Evolutionary conservation across 1,140 invertebrate species (phyloP).

Genomic region (Drosophila dunni): DNA sequence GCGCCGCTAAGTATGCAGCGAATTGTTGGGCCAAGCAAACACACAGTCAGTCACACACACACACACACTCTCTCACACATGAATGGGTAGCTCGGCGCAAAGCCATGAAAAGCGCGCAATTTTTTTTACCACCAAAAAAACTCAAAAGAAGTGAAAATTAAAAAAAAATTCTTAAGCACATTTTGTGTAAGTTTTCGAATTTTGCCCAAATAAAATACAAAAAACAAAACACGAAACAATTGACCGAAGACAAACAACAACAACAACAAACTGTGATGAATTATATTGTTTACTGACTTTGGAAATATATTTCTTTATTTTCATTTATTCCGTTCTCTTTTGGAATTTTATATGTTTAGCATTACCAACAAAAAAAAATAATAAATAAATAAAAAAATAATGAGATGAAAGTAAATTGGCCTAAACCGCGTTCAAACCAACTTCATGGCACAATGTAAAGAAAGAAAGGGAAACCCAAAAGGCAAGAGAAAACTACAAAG

Average conservation of each 20-base stretch:
- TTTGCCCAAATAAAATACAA: neutral
- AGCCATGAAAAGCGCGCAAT: conserved; percentile 45
- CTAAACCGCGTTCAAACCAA: conserved; percentile 49
- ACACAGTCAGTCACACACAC: conserved; percentile 28
- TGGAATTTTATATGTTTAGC: conserved; percentile 22
- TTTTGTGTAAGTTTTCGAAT: conserved; percentile 40
- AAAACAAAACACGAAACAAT: conserved; percentile 5
- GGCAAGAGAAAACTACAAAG: conserved; percentile 29
- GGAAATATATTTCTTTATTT: conserved; percentile 15
- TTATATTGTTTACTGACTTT: conserved; percentile 57
- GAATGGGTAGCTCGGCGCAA: neutral
- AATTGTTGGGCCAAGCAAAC: conserved; percentile 14
- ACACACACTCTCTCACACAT: conserved; percentile 21
- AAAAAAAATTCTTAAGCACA: conserved; percentile 8
- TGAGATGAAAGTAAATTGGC: conserved; percentile 46
- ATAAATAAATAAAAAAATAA: conserved; percentile 16
- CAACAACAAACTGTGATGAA: conserved; percentile 80
- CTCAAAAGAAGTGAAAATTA: no score
- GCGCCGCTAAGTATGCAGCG: conserved; percentile 32
- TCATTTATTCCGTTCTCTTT: conserved; percentile 30
- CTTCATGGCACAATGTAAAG: conserved; percentile 58
- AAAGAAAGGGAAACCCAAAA: conserved; percentile 23
- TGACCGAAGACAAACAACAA: conserved; percentile 60
- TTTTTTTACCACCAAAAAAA: conserved; percentile 22
- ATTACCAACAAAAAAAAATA: conserved; percentile 15